Evolutionary conservation across 1,140 invertebrate genomes (phyloP).

Genomic region (Phenacoccus solenopsis): DNA sequence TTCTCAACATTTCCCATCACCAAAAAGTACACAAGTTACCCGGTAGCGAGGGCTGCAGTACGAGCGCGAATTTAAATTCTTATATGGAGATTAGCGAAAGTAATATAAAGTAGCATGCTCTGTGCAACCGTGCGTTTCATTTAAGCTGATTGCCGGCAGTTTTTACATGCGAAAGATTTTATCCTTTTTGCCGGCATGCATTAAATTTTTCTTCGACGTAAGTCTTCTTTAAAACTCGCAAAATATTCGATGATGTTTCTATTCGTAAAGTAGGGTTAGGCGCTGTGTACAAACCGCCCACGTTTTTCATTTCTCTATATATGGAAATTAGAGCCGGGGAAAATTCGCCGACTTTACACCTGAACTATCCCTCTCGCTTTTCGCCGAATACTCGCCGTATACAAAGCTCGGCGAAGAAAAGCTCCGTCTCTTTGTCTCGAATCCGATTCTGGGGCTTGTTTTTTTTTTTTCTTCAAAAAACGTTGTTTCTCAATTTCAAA

Average conservation of each 20-base stretch:
- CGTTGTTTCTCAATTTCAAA: not conserved
- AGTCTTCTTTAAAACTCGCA: not conserved
- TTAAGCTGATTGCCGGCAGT: not conserved
- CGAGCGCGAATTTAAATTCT: no score
- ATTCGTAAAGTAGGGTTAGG: no score
- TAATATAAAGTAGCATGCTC: not conserved
- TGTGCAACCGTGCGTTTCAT: not conserved
- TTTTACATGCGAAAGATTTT: not conserved
- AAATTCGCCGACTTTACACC: not conserved
- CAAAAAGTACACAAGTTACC: no score
- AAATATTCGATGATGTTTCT: not conserved
- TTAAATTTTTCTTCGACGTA: not conserved
- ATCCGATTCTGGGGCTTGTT: conserved; percentile 9
- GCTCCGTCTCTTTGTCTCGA: not conserved
- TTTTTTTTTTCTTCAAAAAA: conserved; percentile 6
- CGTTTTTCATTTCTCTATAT: not conserved
- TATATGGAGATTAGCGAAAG: no score
- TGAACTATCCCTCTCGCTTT: not conserved
- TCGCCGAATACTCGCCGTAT: not conserved
- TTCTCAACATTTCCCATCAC: no score
- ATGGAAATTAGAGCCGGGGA: not conserved
- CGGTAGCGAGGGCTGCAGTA: no score
- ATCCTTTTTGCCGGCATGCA: not conserved
- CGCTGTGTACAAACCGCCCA: not conserved
- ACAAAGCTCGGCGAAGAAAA: not conserved